Evolutionary conservation across 2,888 invertebrate genomes (phyloP), one percentile per base, ranked within the genome.

Genomic region (Ophion slaviceki): DNA sequence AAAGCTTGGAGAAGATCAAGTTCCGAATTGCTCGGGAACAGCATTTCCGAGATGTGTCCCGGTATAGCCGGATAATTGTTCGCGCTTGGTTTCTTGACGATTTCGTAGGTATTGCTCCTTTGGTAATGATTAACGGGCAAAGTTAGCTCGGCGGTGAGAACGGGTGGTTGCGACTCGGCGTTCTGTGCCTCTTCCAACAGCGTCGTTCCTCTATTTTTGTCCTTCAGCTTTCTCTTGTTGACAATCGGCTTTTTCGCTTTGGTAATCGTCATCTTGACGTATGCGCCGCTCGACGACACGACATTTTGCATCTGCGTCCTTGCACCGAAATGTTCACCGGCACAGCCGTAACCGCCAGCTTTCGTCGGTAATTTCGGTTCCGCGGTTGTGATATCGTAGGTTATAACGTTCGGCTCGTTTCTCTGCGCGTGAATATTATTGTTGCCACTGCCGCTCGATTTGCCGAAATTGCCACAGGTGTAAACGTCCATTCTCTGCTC

Each of bases 1-100:
- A 94, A 96, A 0, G 93, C 91, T 86, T 93, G 92, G 82, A 95
- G 94, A 2, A 94, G 92, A 6, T 94, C 92, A 78, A 94, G 93
- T 86, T 94, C 93, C 0, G 91, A 90, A n/a, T 92, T 90, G 67
- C 91, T 91, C 36, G 94, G 94, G 86, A 92, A 94, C 87, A 95
- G 92, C 89, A 96, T 93, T 14, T 93, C 92, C 2, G 91, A 90
- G 68, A 93, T 91, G 14, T 93, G 92, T 3, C 93, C 93, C 0
- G 93, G 93, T 80, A 93, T 92, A 10, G 85, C 85, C 10, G 87
- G 74, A 36, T 87, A 74, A 59, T 36, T 40, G 45, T 53, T 64
- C 7, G 76, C 47, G 6, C 59, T 17, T 6, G 82, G 47, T 32
- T 71, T 64, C 40, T 84, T 87, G 2, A 75, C 2, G 1, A 32